A percentile compares a stretch with the other conserved stretches of the same genome.
Conservation (phyloP, 2,797 vertebrate species). For the Rhinoraja longicauda region DNA sequence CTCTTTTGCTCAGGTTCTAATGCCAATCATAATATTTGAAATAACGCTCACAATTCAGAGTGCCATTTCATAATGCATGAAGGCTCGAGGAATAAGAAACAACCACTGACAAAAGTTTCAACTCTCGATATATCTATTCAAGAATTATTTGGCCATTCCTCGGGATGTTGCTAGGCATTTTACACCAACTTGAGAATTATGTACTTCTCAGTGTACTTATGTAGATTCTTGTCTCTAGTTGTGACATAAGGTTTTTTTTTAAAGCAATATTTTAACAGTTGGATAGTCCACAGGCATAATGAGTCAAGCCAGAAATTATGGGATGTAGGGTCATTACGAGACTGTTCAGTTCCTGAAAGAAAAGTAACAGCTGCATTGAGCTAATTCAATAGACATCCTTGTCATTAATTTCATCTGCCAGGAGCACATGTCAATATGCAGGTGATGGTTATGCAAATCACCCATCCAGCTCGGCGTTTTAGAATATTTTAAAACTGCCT, state of each 20-base stretch:
- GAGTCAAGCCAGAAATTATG: background rate
- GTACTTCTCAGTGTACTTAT: too few species aligned
- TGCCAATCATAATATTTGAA: background rate
- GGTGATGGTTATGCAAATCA: background rate
- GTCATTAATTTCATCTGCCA: constrained; percentile 26
- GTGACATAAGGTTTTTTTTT: background rate
- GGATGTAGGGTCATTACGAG: constrained; percentile 5
- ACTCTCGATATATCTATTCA: background rate
- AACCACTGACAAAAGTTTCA: background rate
- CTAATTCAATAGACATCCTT: background rate
- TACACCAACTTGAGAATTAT: background rate
- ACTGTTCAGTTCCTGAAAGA: background rate
- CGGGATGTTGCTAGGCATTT: background rate
- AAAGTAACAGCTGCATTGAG: background rate
- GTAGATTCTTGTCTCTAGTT: background rate
- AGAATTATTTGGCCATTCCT: background rate
- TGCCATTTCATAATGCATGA: background rate
- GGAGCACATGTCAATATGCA: constrained; percentile 1
- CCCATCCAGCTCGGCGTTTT: background rate
- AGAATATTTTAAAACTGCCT: constrained; percentile 11
- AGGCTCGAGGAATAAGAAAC: background rate
- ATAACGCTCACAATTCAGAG: background rate
- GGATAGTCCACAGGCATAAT: background rate
- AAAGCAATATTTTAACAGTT: background rate
- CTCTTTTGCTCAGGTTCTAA: background rate